Conservation (phyloP, 2,888 invertebrate genomes). For the Polymixis flavicincta region DNA sequence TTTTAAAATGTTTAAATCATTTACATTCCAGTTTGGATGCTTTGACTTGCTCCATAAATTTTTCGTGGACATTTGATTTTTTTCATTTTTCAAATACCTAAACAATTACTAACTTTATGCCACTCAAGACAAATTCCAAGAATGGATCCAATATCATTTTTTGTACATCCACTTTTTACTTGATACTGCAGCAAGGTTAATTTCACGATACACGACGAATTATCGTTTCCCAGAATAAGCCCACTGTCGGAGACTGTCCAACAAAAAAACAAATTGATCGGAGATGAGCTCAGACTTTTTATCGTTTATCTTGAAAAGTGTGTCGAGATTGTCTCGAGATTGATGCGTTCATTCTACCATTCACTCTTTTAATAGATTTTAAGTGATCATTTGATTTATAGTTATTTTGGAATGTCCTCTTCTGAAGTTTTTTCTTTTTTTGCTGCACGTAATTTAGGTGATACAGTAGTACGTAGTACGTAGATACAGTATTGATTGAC, state of each 20-base stretch:
- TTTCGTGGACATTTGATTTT: background rate
- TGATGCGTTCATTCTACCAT: slow-evolving; percentile 61
- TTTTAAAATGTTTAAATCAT: background rate
- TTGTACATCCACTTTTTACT: background rate
- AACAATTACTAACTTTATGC: background rate
- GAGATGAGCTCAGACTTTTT: slow-evolving; percentile 71
- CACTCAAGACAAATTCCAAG: background rate
- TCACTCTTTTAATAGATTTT: slow-evolving; percentile 60
- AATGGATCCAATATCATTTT: background rate
- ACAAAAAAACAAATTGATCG: slow-evolving; percentile 72
- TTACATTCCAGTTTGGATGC: background rate
- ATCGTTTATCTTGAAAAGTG: slow-evolving; percentile 73
- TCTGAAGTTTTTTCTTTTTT: background rate
- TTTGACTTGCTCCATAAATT: too few species aligned
- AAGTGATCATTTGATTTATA: slow-evolving; percentile 48
- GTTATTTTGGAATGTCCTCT: slow-evolving; percentile 43
- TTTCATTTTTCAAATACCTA: background rate
- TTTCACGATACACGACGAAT: slow-evolving; percentile 27
- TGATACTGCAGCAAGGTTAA: background rate
- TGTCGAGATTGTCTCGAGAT: slow-evolving; percentile 73
- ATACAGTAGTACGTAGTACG: too few species aligned
- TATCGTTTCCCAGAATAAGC: slow-evolving; percentile 63
- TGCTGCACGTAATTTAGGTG: too few species aligned
- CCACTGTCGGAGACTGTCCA: slow-evolving; percentile 59
- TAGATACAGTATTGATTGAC: too few species aligned